Conservation (phyloP, 2,888 invertebrate species). For the Branchellion lobata region DNA sequence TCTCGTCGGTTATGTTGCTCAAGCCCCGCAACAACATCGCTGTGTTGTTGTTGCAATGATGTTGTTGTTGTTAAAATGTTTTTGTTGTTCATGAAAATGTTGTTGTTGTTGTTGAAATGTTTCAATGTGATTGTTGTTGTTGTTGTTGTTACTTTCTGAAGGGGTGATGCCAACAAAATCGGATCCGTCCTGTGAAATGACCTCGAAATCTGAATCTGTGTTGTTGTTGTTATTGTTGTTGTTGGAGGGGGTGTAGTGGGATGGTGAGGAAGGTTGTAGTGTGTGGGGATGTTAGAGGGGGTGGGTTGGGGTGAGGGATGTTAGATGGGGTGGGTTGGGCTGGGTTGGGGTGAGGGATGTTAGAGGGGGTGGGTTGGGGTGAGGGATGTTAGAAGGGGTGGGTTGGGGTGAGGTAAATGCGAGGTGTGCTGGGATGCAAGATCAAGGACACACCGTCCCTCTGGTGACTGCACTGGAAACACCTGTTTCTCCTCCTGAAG, state of each 20-base stretch:
- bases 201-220: slow-evolving; percentile 28
- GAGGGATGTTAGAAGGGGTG: too few relatives aligned
- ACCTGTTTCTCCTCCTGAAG: slow-evolving; percentile 35
- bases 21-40: slow-evolving; percentile 19
- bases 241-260: too few relatives aligned
- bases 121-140: too few relatives aligned
- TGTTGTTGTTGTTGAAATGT: neutral
- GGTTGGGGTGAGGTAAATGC: too few relatives aligned
- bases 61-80: neutral
- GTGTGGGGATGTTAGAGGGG: too few relatives aligned
- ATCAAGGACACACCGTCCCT: slow-evolving; percentile 33
- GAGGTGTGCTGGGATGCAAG: too few relatives aligned
- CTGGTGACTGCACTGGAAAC: slow-evolving; percentile 40
- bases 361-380: too few relatives aligned
- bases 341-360: too few relatives aligned
- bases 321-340: too few relatives aligned
- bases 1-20: slow-evolving; percentile 7
- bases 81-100: neutral
- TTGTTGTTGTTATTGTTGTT: neutral
- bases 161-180: slow-evolving; percentile 25
- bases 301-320: too few relatives aligned
- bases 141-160: slow-evolving; percentile 32
- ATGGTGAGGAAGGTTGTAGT: too few relatives aligned
- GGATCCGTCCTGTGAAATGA: slow-evolving; percentile 22
- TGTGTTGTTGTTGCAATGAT: neutral